These are phyloP conservation scores for Xenopus laevis DNA, from an alignment of 2,113 vertebrate genomes.

Conservation along the genomic window DNA sequence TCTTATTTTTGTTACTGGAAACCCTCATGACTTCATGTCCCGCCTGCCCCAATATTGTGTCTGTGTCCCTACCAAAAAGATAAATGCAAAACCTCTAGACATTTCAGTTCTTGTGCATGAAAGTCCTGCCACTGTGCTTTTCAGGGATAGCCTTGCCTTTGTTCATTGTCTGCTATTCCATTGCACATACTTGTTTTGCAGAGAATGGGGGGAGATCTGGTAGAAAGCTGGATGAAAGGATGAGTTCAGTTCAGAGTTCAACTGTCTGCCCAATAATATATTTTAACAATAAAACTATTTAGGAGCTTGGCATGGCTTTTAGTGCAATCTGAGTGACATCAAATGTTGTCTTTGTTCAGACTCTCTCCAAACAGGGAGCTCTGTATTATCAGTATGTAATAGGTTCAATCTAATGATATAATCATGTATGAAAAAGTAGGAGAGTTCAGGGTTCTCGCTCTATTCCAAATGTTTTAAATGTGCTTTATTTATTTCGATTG, in stretches of 20 bases:
- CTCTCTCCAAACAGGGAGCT: constrained; percentile 65
- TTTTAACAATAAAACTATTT: constrained; percentile 68
- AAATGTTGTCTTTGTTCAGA: constrained; percentile 78
- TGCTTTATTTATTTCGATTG: not conserved
- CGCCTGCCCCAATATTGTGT: too few relatives aligned
- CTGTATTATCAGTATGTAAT: constrained; percentile 53
- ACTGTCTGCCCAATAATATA: constrained; percentile 67
- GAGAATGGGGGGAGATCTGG: constrained; percentile 44
- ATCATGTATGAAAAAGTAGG: constrained; percentile 57
- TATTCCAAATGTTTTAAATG: constrained; percentile 36
- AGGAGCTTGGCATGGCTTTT: constrained; percentile 63
- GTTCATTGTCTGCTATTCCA: constrained; percentile 52
- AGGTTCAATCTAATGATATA: constrained; percentile 51
- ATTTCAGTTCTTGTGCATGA: not conserved
- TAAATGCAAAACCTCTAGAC: too few relatives aligned
- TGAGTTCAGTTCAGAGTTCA: constrained; percentile 67
- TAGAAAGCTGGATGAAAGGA: constrained; percentile 52
- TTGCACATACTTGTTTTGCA: constrained; percentile 50
- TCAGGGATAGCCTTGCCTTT: constrained; percentile 43
- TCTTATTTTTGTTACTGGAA: too few relatives aligned
- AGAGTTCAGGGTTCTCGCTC: constrained; percentile 48
- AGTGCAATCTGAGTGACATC: constrained; percentile 61
- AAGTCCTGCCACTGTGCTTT: not conserved
- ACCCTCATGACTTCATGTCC: too few relatives aligned
- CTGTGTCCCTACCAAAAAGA: too few relatives aligned